phyloP scores from a whole-genome alignment of 1,140 invertebrate genomes.

The Hyles euphorbiae region DNA sequence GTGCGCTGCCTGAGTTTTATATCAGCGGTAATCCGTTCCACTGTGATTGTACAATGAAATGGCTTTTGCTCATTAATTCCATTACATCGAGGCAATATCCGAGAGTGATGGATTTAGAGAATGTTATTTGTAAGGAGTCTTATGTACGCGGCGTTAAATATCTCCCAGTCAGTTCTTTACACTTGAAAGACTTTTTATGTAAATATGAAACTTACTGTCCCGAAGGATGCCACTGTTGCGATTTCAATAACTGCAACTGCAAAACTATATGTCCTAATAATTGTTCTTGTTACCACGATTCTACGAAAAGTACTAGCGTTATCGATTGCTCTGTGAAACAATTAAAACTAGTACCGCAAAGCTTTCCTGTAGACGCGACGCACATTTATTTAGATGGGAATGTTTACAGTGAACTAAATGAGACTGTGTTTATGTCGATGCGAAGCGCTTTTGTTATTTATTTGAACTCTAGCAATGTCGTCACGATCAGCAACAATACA shows the following conservation, averaged over 20 bases:
- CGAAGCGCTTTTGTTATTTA: conserved; percentile 89
- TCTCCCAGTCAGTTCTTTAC: conserved; percentile 82
- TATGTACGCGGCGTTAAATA: conserved; percentile 84
- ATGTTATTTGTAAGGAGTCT: conserved; percentile 87
- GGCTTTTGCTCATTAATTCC: conserved; percentile 88
- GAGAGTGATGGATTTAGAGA: conserved; percentile 86
- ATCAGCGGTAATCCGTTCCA: conserved; percentile 91
- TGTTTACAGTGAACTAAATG: conserved; percentile 83
- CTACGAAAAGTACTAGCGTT: conserved; percentile 89
- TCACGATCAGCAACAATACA: conserved; percentile 89
- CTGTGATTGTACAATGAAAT: conserved; percentile 92
- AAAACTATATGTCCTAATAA: conserved; percentile 90
- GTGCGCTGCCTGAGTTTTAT: conserved; percentile 87
- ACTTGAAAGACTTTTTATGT: conserved; percentile 87
- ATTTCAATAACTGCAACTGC: conserved; percentile 91
- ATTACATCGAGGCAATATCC: conserved; percentile 84
- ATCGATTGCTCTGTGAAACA: conserved; percentile 87
- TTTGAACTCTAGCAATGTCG: conserved; percentile 88
- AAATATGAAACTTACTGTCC: conserved; percentile 89
- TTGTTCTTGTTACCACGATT: conserved; percentile 91
- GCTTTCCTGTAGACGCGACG: conserved; percentile 92
- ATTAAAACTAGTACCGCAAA: conserved; percentile 81
- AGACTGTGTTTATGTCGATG: conserved; percentile 89
- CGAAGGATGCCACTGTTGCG: conserved; percentile 89
- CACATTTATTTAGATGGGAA: conserved; percentile 92